These are phyloP conservation scores for Brotula barbata DNA, from an alignment of 2,797 vertebrate genomes.

Conservation along the genomic window DNA sequence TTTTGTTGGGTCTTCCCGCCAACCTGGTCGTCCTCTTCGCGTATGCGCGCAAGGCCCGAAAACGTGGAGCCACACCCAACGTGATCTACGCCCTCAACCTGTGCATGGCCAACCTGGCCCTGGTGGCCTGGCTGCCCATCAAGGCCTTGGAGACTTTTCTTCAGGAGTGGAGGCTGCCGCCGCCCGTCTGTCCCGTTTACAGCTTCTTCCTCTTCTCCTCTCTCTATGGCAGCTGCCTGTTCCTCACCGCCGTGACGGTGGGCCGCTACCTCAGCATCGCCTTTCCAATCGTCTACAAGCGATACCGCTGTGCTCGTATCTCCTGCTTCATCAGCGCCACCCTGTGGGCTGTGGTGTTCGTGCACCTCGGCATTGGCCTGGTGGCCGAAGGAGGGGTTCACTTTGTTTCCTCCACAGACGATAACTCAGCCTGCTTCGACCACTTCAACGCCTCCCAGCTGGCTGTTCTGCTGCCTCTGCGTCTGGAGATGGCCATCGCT, in stretches of 20 bases:
- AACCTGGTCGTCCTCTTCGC: conserved; percentile 81
- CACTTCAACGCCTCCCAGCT: conserved; percentile 79
- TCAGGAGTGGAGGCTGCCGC: conserved; percentile 79
- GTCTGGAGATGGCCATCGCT: conserved; percentile 84
- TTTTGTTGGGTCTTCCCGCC: conserved; percentile 83
- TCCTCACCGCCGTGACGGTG: conserved; percentile 81
- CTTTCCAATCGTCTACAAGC: conserved; percentile 85
- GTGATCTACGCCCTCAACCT: conserved; percentile 88
- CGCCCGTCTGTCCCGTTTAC: conserved; percentile 76
- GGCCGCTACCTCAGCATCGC: conserved; percentile 88
- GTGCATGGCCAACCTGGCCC: conserved; percentile 82
- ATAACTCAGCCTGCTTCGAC: conserved; percentile 75
- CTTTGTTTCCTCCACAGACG: conserved; percentile 69
- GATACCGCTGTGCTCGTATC: conserved; percentile 78
- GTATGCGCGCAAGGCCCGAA: conserved; percentile 76
- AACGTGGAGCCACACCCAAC: conserved; percentile 83
- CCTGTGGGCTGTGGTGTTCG: conserved; percentile 82
- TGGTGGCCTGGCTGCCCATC: conserved; percentile 82
- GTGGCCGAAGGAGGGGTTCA: conserved; percentile 71
- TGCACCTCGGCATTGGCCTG: conserved; percentile 79
- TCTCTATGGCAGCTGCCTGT: conserved; percentile 81
- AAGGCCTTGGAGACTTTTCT: conserved; percentile 78
- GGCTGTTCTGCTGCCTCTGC: conserved; percentile 76
- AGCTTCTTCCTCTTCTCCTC: conserved; percentile 83
- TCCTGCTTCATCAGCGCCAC: conserved; percentile 79